Percentiles rank a stretch among this genome's conserved stretches.
Conservation (phyloP, 2,888 invertebrate genomes). For the Drosophila tanythrix region DNA sequence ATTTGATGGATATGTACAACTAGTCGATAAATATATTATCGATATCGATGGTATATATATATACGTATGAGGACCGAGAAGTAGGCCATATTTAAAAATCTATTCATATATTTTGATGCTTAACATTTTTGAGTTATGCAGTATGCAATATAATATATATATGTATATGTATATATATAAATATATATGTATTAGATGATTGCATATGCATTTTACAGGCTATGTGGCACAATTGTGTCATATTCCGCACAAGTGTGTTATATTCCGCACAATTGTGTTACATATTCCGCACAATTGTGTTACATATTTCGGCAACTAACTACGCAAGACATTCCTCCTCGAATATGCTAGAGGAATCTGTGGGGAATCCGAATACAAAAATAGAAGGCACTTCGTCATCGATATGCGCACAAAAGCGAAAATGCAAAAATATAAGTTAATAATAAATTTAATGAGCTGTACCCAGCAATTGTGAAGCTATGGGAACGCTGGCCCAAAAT, state of each 20-base stretch:
- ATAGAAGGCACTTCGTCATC: not conserved
- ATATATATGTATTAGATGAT: not conserved
- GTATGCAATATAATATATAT: not conserved
- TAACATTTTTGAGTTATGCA: not conserved
- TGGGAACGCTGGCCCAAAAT: slow-evolving; percentile 43
- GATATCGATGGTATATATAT: not conserved
- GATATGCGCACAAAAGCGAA: slow-evolving; percentile 1
- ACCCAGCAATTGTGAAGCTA: slow-evolving; percentile 39
- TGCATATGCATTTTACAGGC: not conserved
- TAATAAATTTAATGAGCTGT: slow-evolving; percentile 58
- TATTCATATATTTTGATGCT: not conserved
- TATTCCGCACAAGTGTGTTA: not conserved
- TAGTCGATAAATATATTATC: not conserved
- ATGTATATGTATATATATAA: not conserved
- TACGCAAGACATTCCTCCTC: not conserved
- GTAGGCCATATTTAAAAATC: not conserved
- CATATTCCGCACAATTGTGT: not conserved
- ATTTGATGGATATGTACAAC: not conserved
- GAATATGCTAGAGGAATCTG: slow-evolving; percentile 11
- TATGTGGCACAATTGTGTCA: not conserved
- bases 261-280: not conserved
- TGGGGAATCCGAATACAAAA: not conserved
- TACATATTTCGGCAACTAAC: not conserved
- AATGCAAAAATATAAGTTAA: slow-evolving; percentile 14
- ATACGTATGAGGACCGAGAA: not conserved